A percentile compares a stretch with the other conserved stretches of the same genome.
phyloP scores from a whole-genome alignment of 2,113 vertebrate genomes.

The Embiotoca jacksoni region DNA sequence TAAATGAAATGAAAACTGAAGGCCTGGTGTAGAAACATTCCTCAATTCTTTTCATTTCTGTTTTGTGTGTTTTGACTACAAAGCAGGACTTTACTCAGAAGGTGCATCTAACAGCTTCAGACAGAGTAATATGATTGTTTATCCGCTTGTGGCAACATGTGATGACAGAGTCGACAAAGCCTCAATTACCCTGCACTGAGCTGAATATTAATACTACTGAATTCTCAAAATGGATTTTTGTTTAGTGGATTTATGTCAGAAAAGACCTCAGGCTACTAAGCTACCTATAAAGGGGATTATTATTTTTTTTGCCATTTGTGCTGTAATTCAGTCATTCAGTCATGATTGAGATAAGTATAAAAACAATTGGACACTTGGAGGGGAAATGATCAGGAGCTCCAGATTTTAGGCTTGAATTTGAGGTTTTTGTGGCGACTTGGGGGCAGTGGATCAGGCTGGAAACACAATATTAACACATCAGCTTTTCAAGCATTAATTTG shows the following conservation, averaged over 20 bases:
- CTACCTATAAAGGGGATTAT: too few species aligned
- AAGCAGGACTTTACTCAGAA: not conserved
- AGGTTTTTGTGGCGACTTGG: too few species aligned
- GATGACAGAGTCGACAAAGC: not conserved
- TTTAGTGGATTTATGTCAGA: not conserved
- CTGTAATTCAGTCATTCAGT: too few species aligned
- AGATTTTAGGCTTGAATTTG: too few species aligned
- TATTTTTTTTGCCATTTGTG: too few species aligned
- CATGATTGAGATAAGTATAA: too few species aligned
- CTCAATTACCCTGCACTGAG: not conserved
- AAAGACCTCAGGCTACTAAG: too few species aligned
- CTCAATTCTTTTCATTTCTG: not conserved
- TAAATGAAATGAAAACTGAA: conserved; percentile 7
- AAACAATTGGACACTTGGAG: too few species aligned
- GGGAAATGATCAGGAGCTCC: too few species aligned
- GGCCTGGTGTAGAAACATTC: not conserved
- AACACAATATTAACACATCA: too few species aligned
- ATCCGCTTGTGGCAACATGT: not conserved
- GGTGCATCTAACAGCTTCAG: not conserved
- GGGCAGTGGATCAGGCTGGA: too few species aligned
- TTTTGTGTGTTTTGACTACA: conserved; percentile 11
- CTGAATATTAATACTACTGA: not conserved
- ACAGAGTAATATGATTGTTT: conserved; percentile 16
- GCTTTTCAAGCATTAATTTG: too few species aligned
- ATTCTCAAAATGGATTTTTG: not conserved